Conservation (phyloP, 2,888 invertebrate genomes). For the Anodontia alba region DNA sequence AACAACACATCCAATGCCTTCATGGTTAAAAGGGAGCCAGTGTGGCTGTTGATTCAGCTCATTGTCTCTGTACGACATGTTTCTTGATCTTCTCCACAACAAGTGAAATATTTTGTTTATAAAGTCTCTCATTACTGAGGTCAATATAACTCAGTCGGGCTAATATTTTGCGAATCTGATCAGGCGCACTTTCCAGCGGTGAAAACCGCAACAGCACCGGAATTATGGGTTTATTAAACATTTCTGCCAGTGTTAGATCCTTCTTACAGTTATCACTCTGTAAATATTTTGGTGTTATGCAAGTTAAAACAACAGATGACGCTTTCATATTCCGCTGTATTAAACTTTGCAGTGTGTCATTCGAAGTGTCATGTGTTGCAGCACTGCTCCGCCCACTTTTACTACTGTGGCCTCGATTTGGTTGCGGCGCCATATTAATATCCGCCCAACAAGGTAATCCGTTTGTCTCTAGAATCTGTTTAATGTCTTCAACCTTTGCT, state of each 20-base stretch:
- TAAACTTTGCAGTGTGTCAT: conserved; percentile 76
- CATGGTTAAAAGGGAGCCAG: no score
- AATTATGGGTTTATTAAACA: conserved; percentile 80
- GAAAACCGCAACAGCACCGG: conserved; percentile 81
- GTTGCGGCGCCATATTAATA: conserved; percentile 74
- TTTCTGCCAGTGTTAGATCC: conserved; percentile 82
- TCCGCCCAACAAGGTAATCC: conserved; percentile 82
- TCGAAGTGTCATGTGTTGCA: conserved; percentile 62
- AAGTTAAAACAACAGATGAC: conserved; percentile 78
- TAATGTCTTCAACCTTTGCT: conserved; percentile 81
- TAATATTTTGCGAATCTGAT: conserved; percentile 78
- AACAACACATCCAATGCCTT: no score
- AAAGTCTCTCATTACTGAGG: conserved; percentile 81
- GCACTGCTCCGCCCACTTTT: conserved; percentile 72
- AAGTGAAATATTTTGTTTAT: conserved; percentile 77
- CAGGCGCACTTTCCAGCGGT: conserved; percentile 81
- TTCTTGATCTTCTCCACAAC: conserved; percentile 79
- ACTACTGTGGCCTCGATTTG: conserved; percentile 76
- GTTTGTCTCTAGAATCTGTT: conserved; percentile 73
- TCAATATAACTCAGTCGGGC: conserved; percentile 77
- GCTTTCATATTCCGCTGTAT: conserved; percentile 82
- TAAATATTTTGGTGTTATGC: conserved; percentile 83
- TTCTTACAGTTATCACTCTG: conserved; percentile 83
- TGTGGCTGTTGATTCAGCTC: background rate
- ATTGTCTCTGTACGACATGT: conserved; percentile 50